Base-by-base conservation (phyloP, 2,888 invertebrate species). In the Agrotis exclamationis region DNA sequence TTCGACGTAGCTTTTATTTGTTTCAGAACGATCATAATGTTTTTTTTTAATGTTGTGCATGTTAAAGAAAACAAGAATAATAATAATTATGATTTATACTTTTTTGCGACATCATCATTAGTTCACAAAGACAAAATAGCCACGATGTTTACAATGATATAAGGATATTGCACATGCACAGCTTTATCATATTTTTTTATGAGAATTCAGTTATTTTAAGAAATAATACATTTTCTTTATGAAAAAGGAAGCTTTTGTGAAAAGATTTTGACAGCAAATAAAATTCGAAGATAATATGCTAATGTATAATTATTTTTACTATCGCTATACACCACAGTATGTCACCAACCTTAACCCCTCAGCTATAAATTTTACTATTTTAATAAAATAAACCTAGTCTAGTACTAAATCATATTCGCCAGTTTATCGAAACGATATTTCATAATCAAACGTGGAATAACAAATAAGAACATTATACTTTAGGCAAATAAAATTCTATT, bases 291-390 rank as follows among this genome's bases (percentile, higher is more conserved):
- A 1, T 39, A 39, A 1, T 39, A 39, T 1, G 9, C 39, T 39
- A n/a, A n/a, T n/a, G n/a, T n/a, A n/a, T 5, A 9, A 2, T 11
- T 45, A 24, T n/a, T 6, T 18, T 53, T 44, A 13, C 0, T 39
- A 54, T 70, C 33, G 79, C 59, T 39, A 24, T 45, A 56, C 44
- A 18, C 0, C 7, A 5, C n/a, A 51, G 22, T 81, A 68, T 76
- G 39, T 33, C 2, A 44, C 0, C 0, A 0, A 9, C 77, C 63
- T 70, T 28, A 80, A n/a, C 1, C 0, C 0, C 0, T 11, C n/a
- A 22, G 62, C 77, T 56, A 83, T 85, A 84, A 84, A 81, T 70
- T 77, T 85, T 81, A 74, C 62, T 76, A 73, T 84, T 83, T 74
- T 71, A 76, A 79, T 79, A 74, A 74, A 76, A 83, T 74, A 72